phyloP scores from a whole-genome alignment of 2,113 vertebrate species.

The Phalacrocorax carbo region DNA sequence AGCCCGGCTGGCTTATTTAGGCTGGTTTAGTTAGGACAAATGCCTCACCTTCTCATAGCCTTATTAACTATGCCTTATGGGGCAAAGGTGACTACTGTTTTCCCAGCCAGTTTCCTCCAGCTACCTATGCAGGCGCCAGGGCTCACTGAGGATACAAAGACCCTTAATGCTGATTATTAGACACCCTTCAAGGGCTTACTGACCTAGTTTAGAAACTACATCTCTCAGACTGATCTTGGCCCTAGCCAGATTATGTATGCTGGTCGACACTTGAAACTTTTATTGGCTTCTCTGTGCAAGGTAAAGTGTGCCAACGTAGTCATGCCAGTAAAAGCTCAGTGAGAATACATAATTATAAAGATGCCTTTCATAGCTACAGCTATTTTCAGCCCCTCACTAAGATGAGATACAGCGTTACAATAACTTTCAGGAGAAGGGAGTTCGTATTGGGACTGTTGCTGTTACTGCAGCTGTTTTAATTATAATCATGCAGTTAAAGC shows the following conservation, averaged over 20 bases:
- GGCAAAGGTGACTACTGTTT: background rate
- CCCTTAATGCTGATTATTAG: background rate
- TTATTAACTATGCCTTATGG: background rate
- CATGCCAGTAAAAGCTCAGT: background rate
- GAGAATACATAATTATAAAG: background rate
- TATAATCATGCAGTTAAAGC: background rate
- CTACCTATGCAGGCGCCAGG: background rate
- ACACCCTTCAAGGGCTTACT: background rate
- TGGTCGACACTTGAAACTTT: background rate
- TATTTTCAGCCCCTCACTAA: background rate
- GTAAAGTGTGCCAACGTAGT: background rate
- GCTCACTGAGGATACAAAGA: background rate
- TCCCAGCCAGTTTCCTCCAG: background rate
- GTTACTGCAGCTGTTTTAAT: background rate
- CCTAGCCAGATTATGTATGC: background rate
- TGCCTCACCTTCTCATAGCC: background rate
- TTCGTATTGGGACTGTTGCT: background rate
- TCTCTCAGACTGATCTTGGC: background rate
- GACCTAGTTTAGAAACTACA: background rate
- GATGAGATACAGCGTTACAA: background rate
- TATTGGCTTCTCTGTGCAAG: background rate
- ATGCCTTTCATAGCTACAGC: background rate
- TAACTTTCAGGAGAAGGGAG: background rate
- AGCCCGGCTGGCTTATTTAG: background rate
- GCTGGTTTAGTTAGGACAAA: background rate